Evolutionary conservation across 2,888 invertebrate genomes (phyloP), one percentile per base, ranked within the genome.

Genomic region (Agapetus fuscipes): DNA sequence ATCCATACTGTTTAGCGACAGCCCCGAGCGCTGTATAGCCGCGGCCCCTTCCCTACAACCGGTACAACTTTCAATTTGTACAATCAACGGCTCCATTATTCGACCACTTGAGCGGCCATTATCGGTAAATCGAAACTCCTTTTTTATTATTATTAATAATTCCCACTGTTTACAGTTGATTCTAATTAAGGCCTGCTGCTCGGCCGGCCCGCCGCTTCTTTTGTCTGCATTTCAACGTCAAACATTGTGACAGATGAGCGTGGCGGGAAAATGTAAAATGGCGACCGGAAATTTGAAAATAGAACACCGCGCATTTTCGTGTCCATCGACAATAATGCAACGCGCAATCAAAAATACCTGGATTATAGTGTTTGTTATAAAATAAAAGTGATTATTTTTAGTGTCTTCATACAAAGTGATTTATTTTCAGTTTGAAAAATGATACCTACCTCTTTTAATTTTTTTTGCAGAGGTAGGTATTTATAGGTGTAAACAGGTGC

Each of bases 111-210:
- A 44, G 39, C 41, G 41, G 43, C 38, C 38, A 17, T 42, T 47
- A 47, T 47, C 39, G 43, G 39, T 34, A 41, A 47, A 47, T 47
- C 44, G 46, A 47, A 47, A 44, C 46, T 39, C 36, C 41, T 39
- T 42, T 44, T 44, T 44, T 47, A 47, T 44, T 47, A 47, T 41
- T 43, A 44, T 44, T 41, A 47, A 44, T 41, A 43, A 41, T 41
- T 39, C 37, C 39, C n/a, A 27, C 16, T 47, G 39, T 44, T 47
- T 47, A 47, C 46, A 39, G 43, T 43, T 43, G 46, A 43, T 47
- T 41, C 34, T 44, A 47, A 47, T 47, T 47, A 47, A 44, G 41
- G 46, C 41, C 39, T 27, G 46, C 39, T 31, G 29, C 33, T n/a
- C 35, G 30, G 17, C 27, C 17, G 24, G 27, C 37, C 29, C 13